Evolutionary conservation across 2,113 vertebrate species (phyloP).

Genomic region (Oncorhynchus gorbuscha): DNA sequence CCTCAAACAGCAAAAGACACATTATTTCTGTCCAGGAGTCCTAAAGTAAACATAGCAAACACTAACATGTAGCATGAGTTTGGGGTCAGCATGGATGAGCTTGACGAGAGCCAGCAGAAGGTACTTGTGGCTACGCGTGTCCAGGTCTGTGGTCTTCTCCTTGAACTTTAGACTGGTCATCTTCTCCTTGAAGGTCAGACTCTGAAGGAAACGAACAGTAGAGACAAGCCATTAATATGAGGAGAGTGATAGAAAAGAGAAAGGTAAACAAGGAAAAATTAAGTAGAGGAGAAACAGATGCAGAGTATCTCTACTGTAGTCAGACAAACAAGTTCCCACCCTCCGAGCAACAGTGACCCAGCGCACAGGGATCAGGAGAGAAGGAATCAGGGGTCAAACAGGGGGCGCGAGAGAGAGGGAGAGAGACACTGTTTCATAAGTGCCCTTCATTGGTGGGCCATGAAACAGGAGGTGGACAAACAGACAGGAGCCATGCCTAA

Average conservation of each 20-base stretch:
- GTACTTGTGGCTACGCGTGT: slow-evolving; percentile 67
- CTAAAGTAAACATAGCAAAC: not conserved
- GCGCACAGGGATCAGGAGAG: not conserved
- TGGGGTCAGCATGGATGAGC: slow-evolving; percentile 82
- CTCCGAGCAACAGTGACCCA: too few relatives aligned
- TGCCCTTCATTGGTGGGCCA: not conserved
- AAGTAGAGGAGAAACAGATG: not conserved
- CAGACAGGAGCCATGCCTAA: not conserved
- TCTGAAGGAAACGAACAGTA: not conserved
- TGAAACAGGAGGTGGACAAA: not conserved
- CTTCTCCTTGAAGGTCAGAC: slow-evolving; percentile 71
- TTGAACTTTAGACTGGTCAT: slow-evolving; percentile 92
- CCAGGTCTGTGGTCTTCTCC: slow-evolving; percentile 83
- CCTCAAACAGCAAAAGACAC: not conserved
- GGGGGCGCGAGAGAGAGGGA: not conserved
- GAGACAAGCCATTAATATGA: not conserved
- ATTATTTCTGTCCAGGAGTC: not conserved
- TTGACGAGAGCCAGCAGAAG: slow-evolving; percentile 83
- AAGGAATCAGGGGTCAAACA: not conserved
- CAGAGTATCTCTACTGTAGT: not conserved
- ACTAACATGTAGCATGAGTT: slow-evolving; percentile 83
- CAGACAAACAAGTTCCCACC: not conserved
- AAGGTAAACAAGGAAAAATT: not conserved
- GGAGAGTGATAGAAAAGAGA: too few relatives aligned
- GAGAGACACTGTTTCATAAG: not conserved